A percentile compares a stretch with the other conserved stretches of the same genome.
Evolutionary conservation across 2,888 invertebrate genomes (phyloP).

Genomic region (Drosophila nr. medialis): DNA sequence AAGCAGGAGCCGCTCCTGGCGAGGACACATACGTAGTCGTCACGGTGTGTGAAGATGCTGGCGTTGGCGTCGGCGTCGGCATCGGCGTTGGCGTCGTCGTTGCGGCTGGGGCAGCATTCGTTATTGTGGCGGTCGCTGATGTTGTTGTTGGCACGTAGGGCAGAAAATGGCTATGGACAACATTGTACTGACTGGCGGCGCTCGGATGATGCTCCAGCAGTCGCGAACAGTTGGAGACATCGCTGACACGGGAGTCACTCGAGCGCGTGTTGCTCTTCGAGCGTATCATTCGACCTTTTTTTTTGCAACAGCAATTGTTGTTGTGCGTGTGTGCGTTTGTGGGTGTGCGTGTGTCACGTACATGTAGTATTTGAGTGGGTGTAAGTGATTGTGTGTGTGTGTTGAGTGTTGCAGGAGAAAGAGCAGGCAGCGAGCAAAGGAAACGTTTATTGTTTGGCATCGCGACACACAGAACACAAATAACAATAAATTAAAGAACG

Average conservation of each 20-base stretch:
- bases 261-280: conserved; percentile 85
- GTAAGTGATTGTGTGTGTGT: conserved; percentile 11
- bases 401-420: conserved; percentile 25
- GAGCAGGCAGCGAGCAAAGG: conserved; percentile 35
- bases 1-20: conserved; percentile 71
- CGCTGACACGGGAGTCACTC: conserved; percentile 84
- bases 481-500: conserved; percentile 52
- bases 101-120: conserved; percentile 55
- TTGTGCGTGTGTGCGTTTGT: conserved; percentile 12
- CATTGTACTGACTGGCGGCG: conserved; percentile 74
- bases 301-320: conserved; percentile 13
- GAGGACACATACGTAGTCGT: conserved; percentile 73
- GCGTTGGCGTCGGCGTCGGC: conserved; percentile 37
- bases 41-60: conserved; percentile 46
- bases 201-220: conserved; percentile 83
- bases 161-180: conserved; percentile 76
- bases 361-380: conserved; percentile 1
- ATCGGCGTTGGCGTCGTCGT: conserved; percentile 21
- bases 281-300: conserved; percentile 84
- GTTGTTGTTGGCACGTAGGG: conserved; percentile 76
- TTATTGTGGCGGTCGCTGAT: conserved; percentile 43
- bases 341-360: not conserved
- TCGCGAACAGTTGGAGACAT: conserved; percentile 83
- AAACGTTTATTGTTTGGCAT: conserved; percentile 53
- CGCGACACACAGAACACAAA: conserved; percentile 56